Evolutionary conservation across 1,140 invertebrate genomes (phyloP).

Genomic region (Pomacea maculata): DNA sequence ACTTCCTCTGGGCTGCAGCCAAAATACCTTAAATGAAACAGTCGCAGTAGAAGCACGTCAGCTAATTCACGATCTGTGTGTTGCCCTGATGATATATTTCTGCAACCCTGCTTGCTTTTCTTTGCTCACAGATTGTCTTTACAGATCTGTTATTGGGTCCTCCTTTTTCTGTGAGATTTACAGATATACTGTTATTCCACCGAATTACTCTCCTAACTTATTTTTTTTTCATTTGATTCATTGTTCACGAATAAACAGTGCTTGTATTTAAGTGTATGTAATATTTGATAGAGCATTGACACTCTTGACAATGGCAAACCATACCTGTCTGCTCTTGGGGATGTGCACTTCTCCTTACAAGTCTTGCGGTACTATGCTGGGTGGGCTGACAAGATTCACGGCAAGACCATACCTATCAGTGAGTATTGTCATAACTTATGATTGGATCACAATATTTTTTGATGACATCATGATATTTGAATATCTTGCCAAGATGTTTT

Average conservation of each 20-base stretch:
- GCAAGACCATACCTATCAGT: constrained; percentile 86
- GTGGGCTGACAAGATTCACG: constrained; percentile 89
- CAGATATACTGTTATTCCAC: background rate
- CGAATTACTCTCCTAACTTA: background rate
- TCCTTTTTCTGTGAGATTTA: too few relatives aligned
- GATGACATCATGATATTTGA: background rate
- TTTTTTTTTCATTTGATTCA: background rate
- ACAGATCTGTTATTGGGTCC: too few relatives aligned
- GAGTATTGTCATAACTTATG: constrained; percentile 30
- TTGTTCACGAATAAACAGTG: background rate
- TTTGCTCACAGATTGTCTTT: too few relatives aligned
- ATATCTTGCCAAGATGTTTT: background rate
- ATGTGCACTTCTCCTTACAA: constrained; percentile 46
- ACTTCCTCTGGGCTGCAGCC: too few relatives aligned
- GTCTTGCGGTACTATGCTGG: constrained; percentile 81
- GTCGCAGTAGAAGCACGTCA: too few relatives aligned
- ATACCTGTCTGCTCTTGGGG: constrained; percentile 37
- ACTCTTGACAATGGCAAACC: constrained; percentile 48
- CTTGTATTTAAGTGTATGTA: background rate
- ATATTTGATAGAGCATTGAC: constrained; percentile 42
- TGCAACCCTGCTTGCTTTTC: too few relatives aligned
- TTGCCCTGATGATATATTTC: too few relatives aligned
- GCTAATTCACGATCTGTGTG: too few relatives aligned
- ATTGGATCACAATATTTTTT: background rate
- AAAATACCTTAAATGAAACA: too few relatives aligned